These are phyloP conservation scores for Ips nitidus DNA, from an alignment of 1,140 invertebrate genomes.

Conservation along the genomic window DNA sequence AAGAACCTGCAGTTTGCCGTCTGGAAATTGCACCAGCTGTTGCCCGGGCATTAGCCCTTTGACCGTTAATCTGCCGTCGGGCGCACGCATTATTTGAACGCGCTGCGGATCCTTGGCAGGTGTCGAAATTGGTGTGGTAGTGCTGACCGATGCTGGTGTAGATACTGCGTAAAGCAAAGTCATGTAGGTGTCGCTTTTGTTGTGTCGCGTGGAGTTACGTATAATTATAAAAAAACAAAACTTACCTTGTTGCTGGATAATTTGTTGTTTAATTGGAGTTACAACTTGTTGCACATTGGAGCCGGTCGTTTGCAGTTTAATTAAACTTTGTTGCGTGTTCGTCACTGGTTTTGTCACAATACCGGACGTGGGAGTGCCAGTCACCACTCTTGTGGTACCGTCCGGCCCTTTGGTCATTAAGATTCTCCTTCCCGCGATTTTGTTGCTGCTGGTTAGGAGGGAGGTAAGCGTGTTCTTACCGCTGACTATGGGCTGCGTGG, in stretches of 20 bases:
- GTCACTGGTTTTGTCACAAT: constrained; percentile 56
- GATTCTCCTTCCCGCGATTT: constrained; percentile 69
- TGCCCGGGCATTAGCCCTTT: constrained; percentile 91
- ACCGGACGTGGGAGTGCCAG: constrained; percentile 57
- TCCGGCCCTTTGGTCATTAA: constrained; percentile 82
- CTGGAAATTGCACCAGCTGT: constrained; percentile 88
- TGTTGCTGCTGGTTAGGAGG: constrained; percentile 62
- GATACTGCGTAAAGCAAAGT: constrained; percentile 30
- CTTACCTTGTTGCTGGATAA: not conserved
- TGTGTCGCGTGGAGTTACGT: not conserved
- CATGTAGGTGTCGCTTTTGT: not conserved
- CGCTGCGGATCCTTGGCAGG: constrained; percentile 64
- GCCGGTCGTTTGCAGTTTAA: constrained; percentile 47
- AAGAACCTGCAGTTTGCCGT: constrained; percentile 89
- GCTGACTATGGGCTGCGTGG: constrained; percentile 57
- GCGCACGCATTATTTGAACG: constrained; percentile 86
- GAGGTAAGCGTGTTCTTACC: constrained; percentile 71
- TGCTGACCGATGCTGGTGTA: constrained; percentile 4
- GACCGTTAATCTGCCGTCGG: constrained; percentile 90
- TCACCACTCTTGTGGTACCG: constrained; percentile 74
- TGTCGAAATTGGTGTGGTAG: constrained; percentile 35
- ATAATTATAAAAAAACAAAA: constrained; percentile 1
- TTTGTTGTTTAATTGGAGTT: not conserved
- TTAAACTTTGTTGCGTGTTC: constrained; percentile 40
- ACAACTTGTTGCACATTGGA: constrained; percentile 35